Percentiles rank a stretch among this genome's conserved stretches.
Evolutionary conservation across 2,888 invertebrate genomes (phyloP).

Genomic region (Tipula vernalis): DNA sequence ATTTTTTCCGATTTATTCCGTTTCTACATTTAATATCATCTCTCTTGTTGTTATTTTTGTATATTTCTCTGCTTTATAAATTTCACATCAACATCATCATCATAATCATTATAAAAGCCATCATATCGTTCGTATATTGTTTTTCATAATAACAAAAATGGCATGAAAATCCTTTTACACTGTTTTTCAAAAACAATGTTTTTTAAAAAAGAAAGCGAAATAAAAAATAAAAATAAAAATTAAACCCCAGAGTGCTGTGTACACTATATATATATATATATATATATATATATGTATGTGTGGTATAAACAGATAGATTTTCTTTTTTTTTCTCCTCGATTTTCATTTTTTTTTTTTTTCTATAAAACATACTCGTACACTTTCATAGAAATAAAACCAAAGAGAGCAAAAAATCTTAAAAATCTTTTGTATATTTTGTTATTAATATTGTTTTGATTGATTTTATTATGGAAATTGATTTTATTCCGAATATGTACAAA

Average conservation of each 20-base stretch:
- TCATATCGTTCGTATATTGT: slow-evolving; percentile 8
- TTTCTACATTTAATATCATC: background rate
- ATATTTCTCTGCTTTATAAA: slow-evolving; percentile 4
- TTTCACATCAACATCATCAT: background rate
- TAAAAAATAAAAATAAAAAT: too few relatives aligned
- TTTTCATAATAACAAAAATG: slow-evolving; percentile 11
- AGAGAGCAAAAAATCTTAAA: slow-evolving; percentile 18
- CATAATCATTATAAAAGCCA: background rate
- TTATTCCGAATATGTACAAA: background rate
- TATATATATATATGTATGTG: too few relatives aligned
- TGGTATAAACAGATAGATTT: background rate
- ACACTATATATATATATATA: too few relatives aligned
- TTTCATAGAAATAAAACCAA: background rate
- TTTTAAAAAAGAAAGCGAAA: background rate
- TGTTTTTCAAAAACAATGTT: slow-evolving; percentile 12
- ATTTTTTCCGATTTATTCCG: background rate
- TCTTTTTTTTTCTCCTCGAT: background rate
- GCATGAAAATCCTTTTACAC: slow-evolving; percentile 13
- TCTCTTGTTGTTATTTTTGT: background rate
- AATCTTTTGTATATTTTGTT: slow-evolving; percentile 10
- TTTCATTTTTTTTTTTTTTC: background rate
- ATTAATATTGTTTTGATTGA: slow-evolving; percentile 11
- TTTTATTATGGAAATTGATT: slow-evolving; percentile 10
- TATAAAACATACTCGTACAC: background rate
- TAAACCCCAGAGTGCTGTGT: background rate